These are phyloP conservation scores for Sturmia bella DNA, from an alignment of 2,888 invertebrate species.

Conservation along the genomic window DNA sequence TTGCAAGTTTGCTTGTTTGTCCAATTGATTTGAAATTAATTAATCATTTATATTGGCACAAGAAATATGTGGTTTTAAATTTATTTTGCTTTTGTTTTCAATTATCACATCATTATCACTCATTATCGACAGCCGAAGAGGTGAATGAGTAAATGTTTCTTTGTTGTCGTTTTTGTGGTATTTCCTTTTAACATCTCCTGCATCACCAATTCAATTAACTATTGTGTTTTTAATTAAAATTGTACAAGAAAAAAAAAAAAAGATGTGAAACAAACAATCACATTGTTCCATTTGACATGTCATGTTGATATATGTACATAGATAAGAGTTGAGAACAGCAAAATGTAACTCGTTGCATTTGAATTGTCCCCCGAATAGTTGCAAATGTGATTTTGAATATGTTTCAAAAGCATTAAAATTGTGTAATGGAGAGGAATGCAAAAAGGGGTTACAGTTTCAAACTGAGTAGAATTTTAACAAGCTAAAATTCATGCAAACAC, in stretches of 20 bases:
- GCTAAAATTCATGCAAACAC: no score
- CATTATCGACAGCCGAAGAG: constrained; percentile 27
- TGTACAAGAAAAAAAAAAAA: constrained; percentile 19
- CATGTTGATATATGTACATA: constrained; percentile 28
- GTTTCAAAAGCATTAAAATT: background rate
- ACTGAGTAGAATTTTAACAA: no score
- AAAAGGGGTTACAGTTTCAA: no score
- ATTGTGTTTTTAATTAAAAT: constrained; percentile 66
- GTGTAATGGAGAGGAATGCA: background rate
- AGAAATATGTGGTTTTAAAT: constrained; percentile 48
- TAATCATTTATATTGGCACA: constrained; percentile 54
- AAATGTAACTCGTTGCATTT: constrained; percentile 1
- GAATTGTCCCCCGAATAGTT: constrained; percentile 25
- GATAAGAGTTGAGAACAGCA: constrained; percentile 10
- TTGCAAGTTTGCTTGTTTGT: constrained; percentile 33
- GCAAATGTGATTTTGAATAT: constrained; percentile 25
- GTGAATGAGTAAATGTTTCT: constrained; percentile 22
- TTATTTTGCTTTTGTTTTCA: constrained; percentile 18
- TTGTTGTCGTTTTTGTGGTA: constrained; percentile 1
- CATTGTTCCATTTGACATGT: constrained; percentile 30
- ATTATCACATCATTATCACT: constrained; percentile 46
- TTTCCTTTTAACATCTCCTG: constrained; percentile 34
- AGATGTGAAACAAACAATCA: constrained; percentile 20
- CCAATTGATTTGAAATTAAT: constrained; percentile 66
- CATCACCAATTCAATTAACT: constrained; percentile 63